phyloP scores from a whole-genome alignment of 1,140 invertebrate genomes.

The Apolygus lucorum region DNA sequence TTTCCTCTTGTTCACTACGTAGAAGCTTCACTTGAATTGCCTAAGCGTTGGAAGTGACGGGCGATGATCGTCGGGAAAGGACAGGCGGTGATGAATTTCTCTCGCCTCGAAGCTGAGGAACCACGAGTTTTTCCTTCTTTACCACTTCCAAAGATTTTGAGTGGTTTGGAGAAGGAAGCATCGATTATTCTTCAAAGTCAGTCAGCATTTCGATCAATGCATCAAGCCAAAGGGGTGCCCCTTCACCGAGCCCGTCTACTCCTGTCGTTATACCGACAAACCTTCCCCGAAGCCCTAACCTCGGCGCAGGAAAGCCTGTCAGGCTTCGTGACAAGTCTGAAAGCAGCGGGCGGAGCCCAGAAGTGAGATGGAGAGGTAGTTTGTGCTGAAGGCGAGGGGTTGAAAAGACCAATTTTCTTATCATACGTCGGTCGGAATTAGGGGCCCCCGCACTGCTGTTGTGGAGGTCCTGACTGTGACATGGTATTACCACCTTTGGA shows the following conservation, averaged over 20 bases:
- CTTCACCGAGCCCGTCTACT: background rate
- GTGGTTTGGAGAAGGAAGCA: background rate
- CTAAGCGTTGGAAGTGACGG: background rate
- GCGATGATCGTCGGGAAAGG: background rate
- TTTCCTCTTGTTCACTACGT: background rate
- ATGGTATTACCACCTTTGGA: constrained; percentile 5
- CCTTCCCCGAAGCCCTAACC: background rate
- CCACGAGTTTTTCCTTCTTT: constrained; percentile 8
- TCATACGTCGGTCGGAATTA: constrained; percentile 15
- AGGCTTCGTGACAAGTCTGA: constrained; percentile 15
- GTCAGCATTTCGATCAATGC: constrained; percentile 14
- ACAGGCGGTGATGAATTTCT: background rate
- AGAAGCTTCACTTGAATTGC: background rate
- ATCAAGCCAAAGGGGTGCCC: constrained; percentile 8
- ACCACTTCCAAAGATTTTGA: background rate
- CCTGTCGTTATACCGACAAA: background rate
- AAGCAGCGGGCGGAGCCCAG: constrained; percentile 8
- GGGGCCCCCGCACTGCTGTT: constrained; percentile 9
- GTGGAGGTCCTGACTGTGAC: constrained; percentile 14
- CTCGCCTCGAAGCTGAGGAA: background rate
- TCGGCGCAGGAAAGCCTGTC: background rate
- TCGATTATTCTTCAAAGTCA: constrained; percentile 16
- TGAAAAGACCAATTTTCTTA: constrained; percentile 17
- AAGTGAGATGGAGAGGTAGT: constrained; percentile 16
- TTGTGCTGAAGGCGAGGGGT: background rate